Conservation (phyloP, 2,888 invertebrate genomes). For the Idaea dimidiata region DNA sequence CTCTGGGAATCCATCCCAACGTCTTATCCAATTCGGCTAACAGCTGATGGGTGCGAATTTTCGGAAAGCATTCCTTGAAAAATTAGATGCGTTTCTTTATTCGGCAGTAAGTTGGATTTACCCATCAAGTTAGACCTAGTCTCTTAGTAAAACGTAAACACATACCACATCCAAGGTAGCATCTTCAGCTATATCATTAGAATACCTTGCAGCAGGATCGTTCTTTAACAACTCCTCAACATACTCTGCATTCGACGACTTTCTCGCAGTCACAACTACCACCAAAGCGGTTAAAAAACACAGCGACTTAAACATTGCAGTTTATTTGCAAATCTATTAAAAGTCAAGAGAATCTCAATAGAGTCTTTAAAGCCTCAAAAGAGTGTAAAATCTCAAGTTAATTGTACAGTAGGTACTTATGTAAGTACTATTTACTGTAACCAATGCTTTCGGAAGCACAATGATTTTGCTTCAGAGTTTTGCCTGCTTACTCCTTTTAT, state of each 20-base stretch:
- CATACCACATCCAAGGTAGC: slow-evolving; percentile 53
- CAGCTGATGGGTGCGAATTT: no score
- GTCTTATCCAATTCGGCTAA: no score
- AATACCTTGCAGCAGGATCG: slow-evolving; percentile 30
- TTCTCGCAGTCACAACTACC: slow-evolving; percentile 33
- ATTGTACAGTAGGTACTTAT: background rate
- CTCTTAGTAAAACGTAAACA: slow-evolving; percentile 7
- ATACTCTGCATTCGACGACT: slow-evolving; percentile 47
- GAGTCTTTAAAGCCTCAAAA: background rate
- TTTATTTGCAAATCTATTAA: background rate
- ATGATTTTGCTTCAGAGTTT: background rate
- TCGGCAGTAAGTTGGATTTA: no score
- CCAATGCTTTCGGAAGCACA: slow-evolving; percentile 1
- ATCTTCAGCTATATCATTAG: slow-evolving; percentile 47
- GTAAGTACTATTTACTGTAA: background rate
- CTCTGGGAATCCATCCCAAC: no score
- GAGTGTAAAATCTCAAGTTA: no score
- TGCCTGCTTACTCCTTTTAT: background rate
- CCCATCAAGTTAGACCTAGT: background rate
- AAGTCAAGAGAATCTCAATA: background rate
- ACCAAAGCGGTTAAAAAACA: slow-evolving; percentile 31
- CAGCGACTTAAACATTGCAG: slow-evolving; percentile 29
- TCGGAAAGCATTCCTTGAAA: no score
- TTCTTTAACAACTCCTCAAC: slow-evolving; percentile 34
- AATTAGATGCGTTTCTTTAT: no score